phyloP scores from a whole-genome alignment of 2,888 invertebrate genomes.

The Blomia tropicalis region DNA sequence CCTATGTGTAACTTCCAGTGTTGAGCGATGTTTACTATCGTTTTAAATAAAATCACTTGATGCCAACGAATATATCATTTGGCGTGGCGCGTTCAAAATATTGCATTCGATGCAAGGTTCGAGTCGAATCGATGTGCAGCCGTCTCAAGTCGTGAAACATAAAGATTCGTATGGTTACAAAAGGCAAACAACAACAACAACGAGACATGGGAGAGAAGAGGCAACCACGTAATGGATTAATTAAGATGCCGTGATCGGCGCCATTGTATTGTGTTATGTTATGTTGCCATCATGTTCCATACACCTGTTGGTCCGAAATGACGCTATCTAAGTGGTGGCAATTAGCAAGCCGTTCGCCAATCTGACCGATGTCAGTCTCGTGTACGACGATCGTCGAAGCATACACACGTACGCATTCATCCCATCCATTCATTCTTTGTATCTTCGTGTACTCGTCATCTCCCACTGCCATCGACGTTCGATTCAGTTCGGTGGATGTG shows the following conservation, averaged over 20 bases:
- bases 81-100: no score
- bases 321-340: constrained; percentile 9
- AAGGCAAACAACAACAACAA: no score
- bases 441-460: not conserved
- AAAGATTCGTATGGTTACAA: no score
- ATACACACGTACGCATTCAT: not conserved
- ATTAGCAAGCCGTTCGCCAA: constrained; percentile 12
- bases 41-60: no score
- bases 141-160: constrained; percentile 6
- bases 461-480: no score
- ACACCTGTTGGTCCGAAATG: constrained; percentile 4
- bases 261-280: not conserved
- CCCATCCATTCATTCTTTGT: not conserved
- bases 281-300: no score
- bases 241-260: constrained; percentile 9
- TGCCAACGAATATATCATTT: no score
- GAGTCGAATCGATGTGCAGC: not conserved
- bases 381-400: not conserved
- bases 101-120: no score
- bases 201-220: not conserved
- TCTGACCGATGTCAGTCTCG: not conserved
- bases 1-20: constrained; percentile 8
- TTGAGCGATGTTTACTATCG: constrained; percentile 1
- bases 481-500: no score
- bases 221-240: constrained; percentile 13